phyloP scores from a whole-genome alignment of 2,888 invertebrate species.

The Melanophora roralis region DNA sequence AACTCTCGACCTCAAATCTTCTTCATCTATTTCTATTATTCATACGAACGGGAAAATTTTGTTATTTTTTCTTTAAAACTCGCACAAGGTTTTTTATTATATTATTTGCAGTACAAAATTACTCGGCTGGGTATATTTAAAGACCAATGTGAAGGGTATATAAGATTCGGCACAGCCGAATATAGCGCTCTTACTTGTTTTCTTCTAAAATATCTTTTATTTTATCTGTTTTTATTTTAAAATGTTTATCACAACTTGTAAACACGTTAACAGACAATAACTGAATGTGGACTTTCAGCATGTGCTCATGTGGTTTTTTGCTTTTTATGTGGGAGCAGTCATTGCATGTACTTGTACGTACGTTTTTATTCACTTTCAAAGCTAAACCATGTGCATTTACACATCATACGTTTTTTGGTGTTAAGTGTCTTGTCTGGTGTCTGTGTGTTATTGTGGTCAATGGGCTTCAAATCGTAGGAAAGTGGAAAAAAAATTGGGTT shows the following conservation, averaged over 20 bases:
- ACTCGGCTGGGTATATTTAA: too few species aligned
- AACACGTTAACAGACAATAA: constrained; percentile 25
- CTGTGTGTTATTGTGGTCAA: constrained; percentile 3
- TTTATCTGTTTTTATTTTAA: background rate
- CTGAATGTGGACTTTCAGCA: background rate
- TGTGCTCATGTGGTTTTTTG: constrained; percentile 26
- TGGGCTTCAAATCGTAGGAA: constrained; percentile 12
- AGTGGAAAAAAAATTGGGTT: constrained; percentile 12
- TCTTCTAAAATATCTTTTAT: background rate
- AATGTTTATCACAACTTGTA: constrained; percentile 43
- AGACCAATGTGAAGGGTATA: too few species aligned
- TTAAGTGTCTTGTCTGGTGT: constrained; percentile 18
- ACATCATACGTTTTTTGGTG: background rate
- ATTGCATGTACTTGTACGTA: constrained; percentile 23
- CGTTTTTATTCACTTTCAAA: background rate
- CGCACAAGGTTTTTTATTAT: too few species aligned
- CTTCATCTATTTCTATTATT: too few species aligned
- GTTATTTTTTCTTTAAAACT: too few species aligned
- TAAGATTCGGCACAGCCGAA: too few species aligned
- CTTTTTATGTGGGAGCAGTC: constrained; percentile 54
- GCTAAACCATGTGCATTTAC: constrained; percentile 21
- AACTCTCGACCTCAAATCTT: too few species aligned
- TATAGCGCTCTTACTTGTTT: background rate
- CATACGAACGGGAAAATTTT: too few species aligned
- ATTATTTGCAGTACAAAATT: too few species aligned